Evolutionary conservation across 2,113 vertebrate genomes (phyloP), one percentile per base, ranked within the genome.

Genomic region (Ariopsis seemanni): DNA sequence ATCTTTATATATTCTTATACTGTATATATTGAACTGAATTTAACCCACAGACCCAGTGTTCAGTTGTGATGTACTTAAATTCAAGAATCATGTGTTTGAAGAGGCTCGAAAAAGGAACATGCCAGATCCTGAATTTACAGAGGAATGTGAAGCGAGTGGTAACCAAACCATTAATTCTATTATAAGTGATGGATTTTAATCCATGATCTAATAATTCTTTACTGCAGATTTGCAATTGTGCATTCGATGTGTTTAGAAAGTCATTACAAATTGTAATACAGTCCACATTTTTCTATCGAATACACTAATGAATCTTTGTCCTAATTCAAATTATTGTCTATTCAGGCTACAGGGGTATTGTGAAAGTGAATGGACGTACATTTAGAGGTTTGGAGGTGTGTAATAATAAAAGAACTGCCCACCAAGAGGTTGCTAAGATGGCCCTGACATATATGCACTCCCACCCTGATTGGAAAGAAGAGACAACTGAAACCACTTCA

Each of bases 1-100:
- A 58, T 78, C 2, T 60, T 63, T 62, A 48, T 42, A 1, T n/a
- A 18, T n/a, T 4, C 62, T 42, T 75, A 69, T 62, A 52, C 22
- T 60, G 12, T 55, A 55, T 15, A 60, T 10, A 7, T 52, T 85
- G 10, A 67, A 42, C 27, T 85, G 22, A 65, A 72, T 85, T 14
- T 78, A 1, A 69, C 77, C n/a, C 50, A 48, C 88, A 92, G 92
- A 92, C 60, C 86, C 88, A 14, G 27, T 88, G 30, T 83, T 89
- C 55, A 60, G 48, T 88, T 42, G 3, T 48, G 88, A 67, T 14
- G 22, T 62, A 18, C 15, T 63, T 5, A 90, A 3, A 58, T 91
- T 84, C 75, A 93, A 93, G 87, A 93, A 92, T 69, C 90, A 92
- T 71, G 80, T 93, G 18, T 82, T 85, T 58, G 92, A 93, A 84